These are phyloP conservation scores for Meandrina meandrites DNA, from an alignment of 92 coral and sea anemone species.

Conservation along the genomic window DNA sequence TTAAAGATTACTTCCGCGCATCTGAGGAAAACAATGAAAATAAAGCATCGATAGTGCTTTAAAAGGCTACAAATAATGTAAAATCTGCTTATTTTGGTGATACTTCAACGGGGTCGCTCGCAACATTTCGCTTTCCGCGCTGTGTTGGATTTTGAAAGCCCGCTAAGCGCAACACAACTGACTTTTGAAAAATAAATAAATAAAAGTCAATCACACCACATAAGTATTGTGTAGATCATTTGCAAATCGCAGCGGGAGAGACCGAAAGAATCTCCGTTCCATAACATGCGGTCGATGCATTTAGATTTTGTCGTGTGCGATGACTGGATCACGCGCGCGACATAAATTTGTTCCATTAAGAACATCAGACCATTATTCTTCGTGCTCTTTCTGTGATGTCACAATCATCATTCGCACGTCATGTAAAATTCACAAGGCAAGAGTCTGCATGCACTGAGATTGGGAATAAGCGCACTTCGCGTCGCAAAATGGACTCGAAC, in stretches of 20 bases:
- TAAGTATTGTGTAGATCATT: conserved; percentile 9
- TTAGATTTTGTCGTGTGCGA: not conserved
- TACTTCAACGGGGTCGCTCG: not conserved
- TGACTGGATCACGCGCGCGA: conserved; percentile 31
- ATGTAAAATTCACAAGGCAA: conserved; percentile 25
- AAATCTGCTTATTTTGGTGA: not conserved
- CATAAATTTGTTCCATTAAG: conserved; percentile 29
- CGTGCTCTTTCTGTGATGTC: conserved; percentile 35
- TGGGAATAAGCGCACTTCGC: not conserved
- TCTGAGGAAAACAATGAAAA: conserved; percentile 10
- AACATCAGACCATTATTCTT: not conserved
- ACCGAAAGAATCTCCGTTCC: not conserved
- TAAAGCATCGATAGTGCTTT: not conserved
- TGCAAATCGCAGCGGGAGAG: conserved; percentile 14
- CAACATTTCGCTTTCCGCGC: not conserved
- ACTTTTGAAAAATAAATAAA: not conserved
- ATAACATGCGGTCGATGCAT: conserved; percentile 36
- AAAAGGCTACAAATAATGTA: conserved; percentile 4
- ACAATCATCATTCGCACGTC: conserved; percentile 39
- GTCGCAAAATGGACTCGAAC: not conserved
- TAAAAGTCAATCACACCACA: conserved; percentile 1
- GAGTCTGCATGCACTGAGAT: not conserved
- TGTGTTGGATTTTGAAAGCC: not conserved
- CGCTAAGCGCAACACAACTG: not conserved
- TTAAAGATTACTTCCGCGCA: conserved; percentile 15